Conservation (phyloP, 2,888 invertebrate species). For the Boloria selene region DNA sequence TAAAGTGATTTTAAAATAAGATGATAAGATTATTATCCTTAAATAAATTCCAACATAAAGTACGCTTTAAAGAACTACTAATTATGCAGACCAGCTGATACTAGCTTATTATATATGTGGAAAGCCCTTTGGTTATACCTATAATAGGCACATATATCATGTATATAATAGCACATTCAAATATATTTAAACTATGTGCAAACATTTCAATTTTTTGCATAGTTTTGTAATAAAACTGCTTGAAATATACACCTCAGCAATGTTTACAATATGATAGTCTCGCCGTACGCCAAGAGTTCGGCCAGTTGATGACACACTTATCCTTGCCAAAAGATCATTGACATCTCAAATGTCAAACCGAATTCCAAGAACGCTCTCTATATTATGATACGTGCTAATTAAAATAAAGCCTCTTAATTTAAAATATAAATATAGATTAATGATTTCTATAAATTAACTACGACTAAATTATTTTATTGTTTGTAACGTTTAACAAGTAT, state of each 20-base stretch:
- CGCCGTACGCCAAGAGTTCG: constrained; percentile 24
- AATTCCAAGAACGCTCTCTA: constrained; percentile 36
- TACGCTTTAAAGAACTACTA: too few species aligned
- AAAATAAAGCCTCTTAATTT: constrained; percentile 27
- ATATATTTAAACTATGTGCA: too few species aligned
- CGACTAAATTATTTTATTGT: too few species aligned
- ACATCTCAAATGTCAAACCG: constrained; percentile 41
- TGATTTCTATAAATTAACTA: background rate
- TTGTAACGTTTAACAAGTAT: too few species aligned
- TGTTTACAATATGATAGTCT: constrained; percentile 24
- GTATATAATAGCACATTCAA: too few species aligned
- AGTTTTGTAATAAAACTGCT: background rate
- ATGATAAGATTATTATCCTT: too few species aligned
- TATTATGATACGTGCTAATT: constrained; percentile 36
- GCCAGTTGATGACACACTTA: constrained; percentile 38
- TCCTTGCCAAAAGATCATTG: constrained; percentile 40
- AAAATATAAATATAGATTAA: constrained; percentile 2
- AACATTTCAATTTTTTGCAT: background rate
- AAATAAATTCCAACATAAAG: too few species aligned
- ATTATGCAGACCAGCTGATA: too few species aligned
- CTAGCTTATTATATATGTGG: too few species aligned
- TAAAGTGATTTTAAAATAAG: too few species aligned
- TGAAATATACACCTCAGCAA: background rate
- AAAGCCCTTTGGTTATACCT: too few species aligned
- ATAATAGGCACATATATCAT: too few species aligned